Base-by-base conservation (phyloP, 2,888 invertebrate species). In the Thymelicus sylvestris region DNA sequence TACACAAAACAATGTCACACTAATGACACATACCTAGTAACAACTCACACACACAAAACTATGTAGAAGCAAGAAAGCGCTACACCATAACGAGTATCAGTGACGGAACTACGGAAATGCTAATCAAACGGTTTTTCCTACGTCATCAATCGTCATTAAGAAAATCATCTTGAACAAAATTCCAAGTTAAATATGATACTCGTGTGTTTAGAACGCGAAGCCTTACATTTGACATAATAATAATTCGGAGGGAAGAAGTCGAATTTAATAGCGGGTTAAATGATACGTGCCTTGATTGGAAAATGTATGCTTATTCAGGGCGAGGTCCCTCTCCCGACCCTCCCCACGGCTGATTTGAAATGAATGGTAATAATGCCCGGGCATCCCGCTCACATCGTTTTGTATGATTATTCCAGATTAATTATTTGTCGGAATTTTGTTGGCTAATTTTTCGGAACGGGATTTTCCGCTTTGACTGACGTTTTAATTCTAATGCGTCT, bases 371-470 rank as follows among this genome's bases (percentile, higher is more conserved):
- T 93, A 93, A 93, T 92, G 91, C 86, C 88, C 85, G 86, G 84
- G 87, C 88, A 91, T 91, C 91, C 92, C 90, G 86, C 88, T 90
- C 90, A 88, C 90, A 89, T 91, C 93, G 92, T 93, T 93, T 93
- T 90, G 92, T 93, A 93, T 93, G 92, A 93, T 93, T 93, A 93
- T 93, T 93, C 92, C 91, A 90, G 92, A 93, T 93, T 93, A 93
- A 93, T 93, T 93, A 93, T 93, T 93, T 93, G 93, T 91, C 87
- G 89, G 92, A 91, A 91, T 91, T 93, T 88, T 81, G 89, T 85
- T 89, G 91, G 91, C 89, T 90, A 93, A 93, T 93, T 93, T 93
- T 91, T 92, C 86, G 92, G 92, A 93, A 92, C 83, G 88, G 85
- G 88, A 91, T 91, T 92, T 92, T 91, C 91, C 90, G 88, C 89